Evolutionary conservation across 2,113 vertebrate species (phyloP), one percentile per base, ranked within the genome.

Genomic region (Otus sunia): DNA sequence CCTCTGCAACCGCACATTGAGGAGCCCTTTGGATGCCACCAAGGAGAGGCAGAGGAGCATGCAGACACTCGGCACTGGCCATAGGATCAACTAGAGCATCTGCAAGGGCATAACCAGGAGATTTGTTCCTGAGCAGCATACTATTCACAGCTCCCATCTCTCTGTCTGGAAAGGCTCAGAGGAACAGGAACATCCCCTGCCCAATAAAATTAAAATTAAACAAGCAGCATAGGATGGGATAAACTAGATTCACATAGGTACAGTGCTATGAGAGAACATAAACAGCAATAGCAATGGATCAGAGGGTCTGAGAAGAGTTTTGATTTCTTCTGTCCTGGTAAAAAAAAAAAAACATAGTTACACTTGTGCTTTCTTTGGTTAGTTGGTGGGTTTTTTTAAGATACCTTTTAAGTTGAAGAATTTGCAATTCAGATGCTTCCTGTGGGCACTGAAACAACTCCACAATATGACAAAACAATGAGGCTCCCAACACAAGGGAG

Each of bases 71-170:
- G 2, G 47, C 32, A 45, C 27, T 7, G 18, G 39, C 39, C 25
- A 16, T 8, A 43, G 60, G 10, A 36, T 2, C 1, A 91, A 36
- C 47, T 32, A 43, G 25, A 74, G 11, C 2, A 4, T 7, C 13
- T 2, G 5, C 29, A 37, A 0, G 1, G 9, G 21, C 15, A 23
- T 6, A 58, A 15, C 59, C 45, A 87, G 25, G 29, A 59, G 23
- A n/a, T 4, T 45, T 39, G 8, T 7, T 71, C 37, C 15, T 47
- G 47, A 52, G 58, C 53, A 64, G 63, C 27, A 23, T 3, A 34
- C 0, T 0, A 76, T 55, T 58, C 62, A 29, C 25, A 79, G 52
- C 15, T 84, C 59, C 39, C 32, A 64, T 32, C 34, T 19, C 11
- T 66, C 45, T 60, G 22, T 10, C 49, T 78, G 41, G 34, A 20